Evolutionary conservation across 2,113 vertebrate species (phyloP).

Genomic region (Urocynchramus pylzowi): DNA sequence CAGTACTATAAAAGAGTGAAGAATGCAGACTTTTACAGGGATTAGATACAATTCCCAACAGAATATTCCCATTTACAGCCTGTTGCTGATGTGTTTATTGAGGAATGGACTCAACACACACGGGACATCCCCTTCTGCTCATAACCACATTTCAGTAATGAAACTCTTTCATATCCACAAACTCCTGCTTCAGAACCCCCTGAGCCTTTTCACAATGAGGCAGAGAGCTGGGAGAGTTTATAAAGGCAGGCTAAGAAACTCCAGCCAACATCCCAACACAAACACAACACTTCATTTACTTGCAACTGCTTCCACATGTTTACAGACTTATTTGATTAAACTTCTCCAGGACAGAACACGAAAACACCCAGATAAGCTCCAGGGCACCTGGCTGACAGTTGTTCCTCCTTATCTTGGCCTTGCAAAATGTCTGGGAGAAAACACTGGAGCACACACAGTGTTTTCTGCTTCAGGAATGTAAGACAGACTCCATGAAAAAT

Average conservation of each 20-base stretch:
- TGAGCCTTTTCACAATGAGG: neutral
- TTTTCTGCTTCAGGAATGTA: neutral
- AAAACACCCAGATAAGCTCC: conserved; percentile 44
- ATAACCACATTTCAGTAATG: neutral
- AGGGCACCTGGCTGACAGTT: conserved; percentile 38
- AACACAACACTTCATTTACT: neutral
- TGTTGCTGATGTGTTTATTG: neutral
- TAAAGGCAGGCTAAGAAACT: neutral
- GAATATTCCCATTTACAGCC: neutral
- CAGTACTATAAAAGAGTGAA: neutral
- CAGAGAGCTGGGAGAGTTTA: neutral
- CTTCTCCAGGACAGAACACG: neutral
- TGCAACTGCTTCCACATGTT: neutral
- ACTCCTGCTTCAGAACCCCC: neutral
- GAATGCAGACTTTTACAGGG: neutral
- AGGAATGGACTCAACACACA: neutral
- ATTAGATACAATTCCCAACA: neutral
- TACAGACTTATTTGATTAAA: neutral
- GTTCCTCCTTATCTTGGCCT: conserved; percentile 41
- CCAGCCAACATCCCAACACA: neutral
- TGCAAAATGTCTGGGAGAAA: conserved; percentile 15
- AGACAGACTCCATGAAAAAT: conserved; percentile 1
- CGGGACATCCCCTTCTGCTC: neutral
- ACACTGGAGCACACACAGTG: neutral
- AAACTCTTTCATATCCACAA: neutral